Percentiles rank a stretch among this genome's conserved stretches.
Conservation (phyloP, 2,113 vertebrate genomes). For the Oreochromis tanganicae region DNA sequence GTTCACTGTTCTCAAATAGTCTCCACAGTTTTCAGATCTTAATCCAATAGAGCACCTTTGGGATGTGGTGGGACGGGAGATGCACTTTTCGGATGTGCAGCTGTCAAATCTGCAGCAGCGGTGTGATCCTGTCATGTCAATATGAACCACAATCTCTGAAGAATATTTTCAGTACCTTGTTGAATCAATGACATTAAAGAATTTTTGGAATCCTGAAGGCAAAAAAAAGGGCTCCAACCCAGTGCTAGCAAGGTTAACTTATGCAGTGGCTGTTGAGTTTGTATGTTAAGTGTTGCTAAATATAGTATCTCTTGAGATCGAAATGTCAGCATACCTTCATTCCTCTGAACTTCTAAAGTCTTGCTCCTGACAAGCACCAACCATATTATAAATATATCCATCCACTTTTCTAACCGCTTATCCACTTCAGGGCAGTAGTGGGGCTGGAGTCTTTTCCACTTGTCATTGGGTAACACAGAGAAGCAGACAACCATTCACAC, state of each 20-base stretch:
- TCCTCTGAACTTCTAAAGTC: background rate
- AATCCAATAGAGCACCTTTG: background rate
- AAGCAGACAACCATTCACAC: background rate
- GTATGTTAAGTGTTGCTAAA: background rate
- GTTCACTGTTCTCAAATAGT: background rate
- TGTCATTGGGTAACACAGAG: background rate
- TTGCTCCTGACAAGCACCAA: background rate
- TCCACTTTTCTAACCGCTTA: background rate
- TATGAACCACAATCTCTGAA: background rate
- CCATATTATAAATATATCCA: background rate
- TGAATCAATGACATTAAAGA: background rate
- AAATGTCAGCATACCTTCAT: background rate
- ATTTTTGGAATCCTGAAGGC: background rate
- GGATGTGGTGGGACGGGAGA: background rate
- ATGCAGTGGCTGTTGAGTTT: background rate
- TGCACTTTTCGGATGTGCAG: background rate
- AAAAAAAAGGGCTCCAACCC: background rate
- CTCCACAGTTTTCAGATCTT: background rate
- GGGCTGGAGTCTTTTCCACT: background rate
- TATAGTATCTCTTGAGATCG: background rate
- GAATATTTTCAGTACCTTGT: background rate
- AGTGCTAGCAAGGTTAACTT: background rate
- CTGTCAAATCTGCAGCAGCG: background rate
- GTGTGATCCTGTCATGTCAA: background rate
- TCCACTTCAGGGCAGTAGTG: background rate